Conservation (phyloP, 2,888 invertebrate genomes). For the Chrysolina americana region DNA sequence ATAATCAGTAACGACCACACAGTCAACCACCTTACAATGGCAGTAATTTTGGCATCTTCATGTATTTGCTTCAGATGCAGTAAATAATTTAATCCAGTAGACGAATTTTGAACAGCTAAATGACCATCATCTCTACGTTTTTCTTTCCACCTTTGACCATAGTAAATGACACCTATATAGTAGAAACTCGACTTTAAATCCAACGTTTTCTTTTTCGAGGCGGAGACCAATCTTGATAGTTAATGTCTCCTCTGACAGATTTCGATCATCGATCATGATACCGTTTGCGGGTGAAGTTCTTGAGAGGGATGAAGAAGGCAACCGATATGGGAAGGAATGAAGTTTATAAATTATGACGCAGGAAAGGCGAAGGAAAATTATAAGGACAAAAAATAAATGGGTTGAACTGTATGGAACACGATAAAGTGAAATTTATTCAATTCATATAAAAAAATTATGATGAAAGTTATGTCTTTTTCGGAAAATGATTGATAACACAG, state of each 20-base stretch:
- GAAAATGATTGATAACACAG: no score
- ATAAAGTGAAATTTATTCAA: neutral
- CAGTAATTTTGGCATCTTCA: no score
- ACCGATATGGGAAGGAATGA: conserved; percentile 4
- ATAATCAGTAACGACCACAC: no score
- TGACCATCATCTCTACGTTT: neutral
- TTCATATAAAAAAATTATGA: no score
- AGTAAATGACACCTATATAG: neutral
- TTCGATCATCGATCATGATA: conserved; percentile 12
- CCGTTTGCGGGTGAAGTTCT: conserved; percentile 12
- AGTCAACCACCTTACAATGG: no score
- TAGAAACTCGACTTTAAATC: neutral
- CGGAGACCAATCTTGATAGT: neutral
- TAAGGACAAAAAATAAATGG: neutral
- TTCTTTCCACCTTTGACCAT: neutral
- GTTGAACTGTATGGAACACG: neutral
- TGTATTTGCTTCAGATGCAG: no score
- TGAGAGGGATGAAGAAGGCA: neutral
- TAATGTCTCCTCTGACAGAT: conserved; percentile 7
- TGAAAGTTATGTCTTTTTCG: no score
- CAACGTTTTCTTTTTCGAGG: neutral
- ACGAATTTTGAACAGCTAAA: neutral
- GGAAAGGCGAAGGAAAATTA: neutral
- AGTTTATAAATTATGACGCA: conserved; percentile 3
- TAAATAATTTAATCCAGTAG: no score